Conservation (phyloP, 2,888 invertebrate genomes). For the Andrena haemorrhoa region DNA sequence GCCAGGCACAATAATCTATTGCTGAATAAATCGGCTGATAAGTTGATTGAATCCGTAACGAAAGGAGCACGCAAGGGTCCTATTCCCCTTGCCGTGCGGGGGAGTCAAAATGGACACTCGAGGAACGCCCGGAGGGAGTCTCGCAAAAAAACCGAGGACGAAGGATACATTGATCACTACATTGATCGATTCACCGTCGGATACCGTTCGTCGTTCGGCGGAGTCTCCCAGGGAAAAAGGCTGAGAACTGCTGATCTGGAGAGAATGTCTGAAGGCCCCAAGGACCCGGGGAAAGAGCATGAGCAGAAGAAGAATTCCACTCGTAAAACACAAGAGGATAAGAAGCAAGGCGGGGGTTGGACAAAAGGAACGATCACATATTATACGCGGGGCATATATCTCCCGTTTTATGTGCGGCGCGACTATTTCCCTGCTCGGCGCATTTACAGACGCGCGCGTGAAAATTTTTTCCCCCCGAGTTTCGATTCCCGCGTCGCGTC, state of each 20-base stretch:
- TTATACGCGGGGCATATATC: slow-evolving; percentile 26
- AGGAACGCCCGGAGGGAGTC: slow-evolving; percentile 10
- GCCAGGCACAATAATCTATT: too few species aligned
- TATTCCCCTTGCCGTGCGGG: not conserved
- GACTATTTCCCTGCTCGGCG: slow-evolving; percentile 1
- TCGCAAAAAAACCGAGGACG: not conserved
- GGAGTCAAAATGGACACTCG: not conserved
- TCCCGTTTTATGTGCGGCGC: slow-evolving; percentile 13
- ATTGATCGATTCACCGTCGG: slow-evolving; percentile 43
- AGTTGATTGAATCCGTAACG: slow-evolving; percentile 8
- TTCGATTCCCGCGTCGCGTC: not conserved
- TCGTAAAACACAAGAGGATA: slow-evolving; percentile 49
- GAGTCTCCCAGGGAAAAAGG: slow-evolving; percentile 13
- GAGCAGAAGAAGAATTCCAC: slow-evolving; percentile 47
- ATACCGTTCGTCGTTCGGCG: slow-evolving; percentile 1
- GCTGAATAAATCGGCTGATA: too few species aligned
- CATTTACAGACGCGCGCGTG: too few species aligned
- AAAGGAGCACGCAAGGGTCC: not conserved
- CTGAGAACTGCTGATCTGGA: slow-evolving; percentile 53
- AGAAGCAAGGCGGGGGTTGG: slow-evolving; percentile 6
- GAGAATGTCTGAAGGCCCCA: slow-evolving; percentile 38
- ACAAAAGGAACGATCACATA: slow-evolving; percentile 50
- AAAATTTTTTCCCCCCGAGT: not conserved
- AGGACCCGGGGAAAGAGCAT: slow-evolving; percentile 31
- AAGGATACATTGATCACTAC: slow-evolving; percentile 35